A percentile compares a stretch with the other conserved stretches of the same genome.
These are phyloP conservation scores for Triplophysa tibetana DNA, from an alignment of 2,113 vertebrate genomes.

Conservation along the genomic window DNA sequence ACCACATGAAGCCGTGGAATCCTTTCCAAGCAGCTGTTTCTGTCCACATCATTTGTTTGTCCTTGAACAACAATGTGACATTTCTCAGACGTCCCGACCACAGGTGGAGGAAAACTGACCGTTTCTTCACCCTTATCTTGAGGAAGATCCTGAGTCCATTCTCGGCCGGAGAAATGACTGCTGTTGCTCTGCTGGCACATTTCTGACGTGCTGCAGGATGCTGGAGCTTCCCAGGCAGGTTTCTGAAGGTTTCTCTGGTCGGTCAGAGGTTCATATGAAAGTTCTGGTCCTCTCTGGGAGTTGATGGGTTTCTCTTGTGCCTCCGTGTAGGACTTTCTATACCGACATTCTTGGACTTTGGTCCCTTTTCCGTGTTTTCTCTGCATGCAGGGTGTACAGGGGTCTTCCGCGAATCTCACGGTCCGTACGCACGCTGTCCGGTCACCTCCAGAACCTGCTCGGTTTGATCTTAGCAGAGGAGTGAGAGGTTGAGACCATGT, in stretches of 20 bases:
- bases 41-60: conserved; percentile 52
- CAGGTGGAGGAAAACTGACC: conserved; percentile 64
- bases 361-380: conserved; percentile 67
- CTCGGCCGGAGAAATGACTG: neutral
- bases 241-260: conserved; percentile 37
- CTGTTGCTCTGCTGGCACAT: neutral
- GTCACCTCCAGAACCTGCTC: conserved; percentile 1
- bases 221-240: neutral
- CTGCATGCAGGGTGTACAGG: conserved; percentile 70
- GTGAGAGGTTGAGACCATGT: conserved; percentile 14
- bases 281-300: conserved; percentile 59
- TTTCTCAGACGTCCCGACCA: conserved; percentile 74
- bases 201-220: neutral
- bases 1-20: conserved; percentile 72
- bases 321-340: conserved; percentile 76
- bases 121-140: neutral
- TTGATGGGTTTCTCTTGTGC: conserved; percentile 49
- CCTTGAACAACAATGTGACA: conserved; percentile 77
- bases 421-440: conserved; percentile 57
- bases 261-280: conserved; percentile 63
- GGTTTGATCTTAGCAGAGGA: conserved; percentile 20
- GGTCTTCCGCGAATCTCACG: conserved; percentile 70
- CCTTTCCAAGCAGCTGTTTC: conserved; percentile 62
- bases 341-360: conserved; percentile 65
- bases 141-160: neutral